phyloP scores from a whole-genome alignment of 2,888 invertebrate genomes.

The Phyllotreta striolata region DNA sequence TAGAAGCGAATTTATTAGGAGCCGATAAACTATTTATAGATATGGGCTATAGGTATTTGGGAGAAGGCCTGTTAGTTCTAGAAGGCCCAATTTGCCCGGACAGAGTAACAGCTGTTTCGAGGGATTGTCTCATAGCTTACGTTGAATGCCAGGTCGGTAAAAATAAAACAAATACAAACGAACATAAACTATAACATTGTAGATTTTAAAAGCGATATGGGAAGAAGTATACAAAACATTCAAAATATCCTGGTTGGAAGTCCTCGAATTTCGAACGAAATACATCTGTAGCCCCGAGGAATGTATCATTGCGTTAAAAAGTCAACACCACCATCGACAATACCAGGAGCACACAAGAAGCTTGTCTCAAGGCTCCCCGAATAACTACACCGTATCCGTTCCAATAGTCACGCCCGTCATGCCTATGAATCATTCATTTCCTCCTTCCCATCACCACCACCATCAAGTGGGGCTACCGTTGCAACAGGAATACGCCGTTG shows the following conservation, averaged over 20 bases:
- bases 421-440: conserved; percentile 51
- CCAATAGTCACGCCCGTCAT: conserved; percentile 41
- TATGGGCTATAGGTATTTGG: conserved; percentile 80
- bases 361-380: conserved; percentile 42
- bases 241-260: conserved; percentile 71
- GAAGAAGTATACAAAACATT: conserved; percentile 70
- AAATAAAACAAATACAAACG: conserved; percentile 8
- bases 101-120: conserved; percentile 78
- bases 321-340: conserved; percentile 60
- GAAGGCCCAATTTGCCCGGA: conserved; percentile 84
- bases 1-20: conserved; percentile 80
- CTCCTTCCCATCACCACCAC: conserved; percentile 42
- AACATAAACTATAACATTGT: conserved; percentile 39
- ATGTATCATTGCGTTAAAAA: conserved; percentile 63
- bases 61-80: conserved; percentile 67
- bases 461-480: conserved; percentile 39
- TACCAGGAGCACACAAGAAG: conserved; percentile 52
- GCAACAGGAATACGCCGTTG: conserved; percentile 44
- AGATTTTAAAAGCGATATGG: conserved; percentile 82
- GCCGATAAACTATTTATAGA: conserved; percentile 79
- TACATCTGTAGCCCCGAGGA: conserved; percentile 66
- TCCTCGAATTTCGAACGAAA: conserved; percentile 69
- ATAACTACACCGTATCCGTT: conserved; percentile 32
- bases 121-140: conserved; percentile 85
- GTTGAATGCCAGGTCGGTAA: conserved; percentile 81